Percentiles rank a stretch among this genome's conserved stretches.
phyloP scores from a whole-genome alignment of 2,113 vertebrate species.

The Ophthalmolycus amberensis region DNA sequence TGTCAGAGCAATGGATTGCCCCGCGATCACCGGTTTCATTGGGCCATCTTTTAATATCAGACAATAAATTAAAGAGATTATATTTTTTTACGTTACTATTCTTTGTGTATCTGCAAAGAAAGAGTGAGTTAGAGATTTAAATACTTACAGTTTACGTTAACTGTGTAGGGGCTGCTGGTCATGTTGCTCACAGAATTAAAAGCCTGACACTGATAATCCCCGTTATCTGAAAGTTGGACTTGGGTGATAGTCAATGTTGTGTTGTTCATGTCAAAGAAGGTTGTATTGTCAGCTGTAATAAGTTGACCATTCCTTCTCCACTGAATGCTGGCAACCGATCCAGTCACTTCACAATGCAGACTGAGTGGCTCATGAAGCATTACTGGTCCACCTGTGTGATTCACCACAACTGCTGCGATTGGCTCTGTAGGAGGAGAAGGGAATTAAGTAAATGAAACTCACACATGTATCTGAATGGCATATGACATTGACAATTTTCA shows the following conservation, averaged over 20 bases:
- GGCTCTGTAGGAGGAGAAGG: conserved; percentile 57
- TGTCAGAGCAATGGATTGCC: conserved; percentile 11
- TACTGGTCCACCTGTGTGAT: not conserved
- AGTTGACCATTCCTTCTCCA: conserved; percentile 60
- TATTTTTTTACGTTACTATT: not conserved
- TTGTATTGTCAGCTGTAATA: conserved; percentile 48
- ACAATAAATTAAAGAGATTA: not conserved
- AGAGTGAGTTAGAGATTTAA: not conserved
- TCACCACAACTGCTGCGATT: conserved; percentile 54
- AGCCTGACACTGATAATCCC: conserved; percentile 65
- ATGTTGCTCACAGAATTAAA: conserved; percentile 71
- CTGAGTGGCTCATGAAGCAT: conserved; percentile 51
- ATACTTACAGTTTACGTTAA: conserved; percentile 74
- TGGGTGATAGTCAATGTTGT: conserved; percentile 50
- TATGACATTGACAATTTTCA: not conserved
- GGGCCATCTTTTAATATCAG: conserved; percentile 56
- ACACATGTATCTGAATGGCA: not conserved
- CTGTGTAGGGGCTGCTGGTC: conserved; percentile 45
- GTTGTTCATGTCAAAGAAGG: conserved; percentile 22
- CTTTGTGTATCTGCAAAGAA: not conserved
- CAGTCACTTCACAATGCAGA: conserved; percentile 67
- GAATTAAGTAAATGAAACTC: not conserved
- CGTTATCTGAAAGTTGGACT: conserved; percentile 60
- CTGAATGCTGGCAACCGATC: conserved; percentile 37
- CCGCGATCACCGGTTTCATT: conserved; percentile 24